Evolutionary conservation across 1,140 invertebrate species (phyloP).

Genomic region (Scylla paramamosain): DNA sequence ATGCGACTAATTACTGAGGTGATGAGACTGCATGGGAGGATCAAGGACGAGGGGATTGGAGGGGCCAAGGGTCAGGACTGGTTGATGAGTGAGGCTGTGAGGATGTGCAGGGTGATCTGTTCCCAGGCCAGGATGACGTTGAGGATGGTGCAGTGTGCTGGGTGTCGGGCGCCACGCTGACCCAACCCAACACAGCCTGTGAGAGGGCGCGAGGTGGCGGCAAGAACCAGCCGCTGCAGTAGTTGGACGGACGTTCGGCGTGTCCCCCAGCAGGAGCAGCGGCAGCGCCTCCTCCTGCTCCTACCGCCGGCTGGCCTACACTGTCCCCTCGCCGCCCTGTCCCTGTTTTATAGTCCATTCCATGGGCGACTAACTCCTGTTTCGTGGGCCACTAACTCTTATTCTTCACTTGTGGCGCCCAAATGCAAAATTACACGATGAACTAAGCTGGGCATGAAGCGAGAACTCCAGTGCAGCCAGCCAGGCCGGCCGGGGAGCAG

Average conservation of each 20-base stretch:
- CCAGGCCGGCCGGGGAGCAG: constrained; percentile 66
- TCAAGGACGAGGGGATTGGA: not conserved
- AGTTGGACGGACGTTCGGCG: not conserved
- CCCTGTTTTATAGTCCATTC: constrained; percentile 77
- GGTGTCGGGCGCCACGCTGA: not conserved
- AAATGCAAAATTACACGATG: constrained; percentile 79
- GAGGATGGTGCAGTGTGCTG: not conserved
- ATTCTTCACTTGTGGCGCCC: constrained; percentile 78
- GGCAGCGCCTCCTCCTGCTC: constrained; percentile 57
- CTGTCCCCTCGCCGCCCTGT: constrained; percentile 70
- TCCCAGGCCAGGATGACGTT: not conserved
- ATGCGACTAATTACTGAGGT: not conserved
- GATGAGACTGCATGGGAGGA: not conserved
- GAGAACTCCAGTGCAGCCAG: constrained; percentile 74
- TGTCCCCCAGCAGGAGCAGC: constrained; percentile 32
- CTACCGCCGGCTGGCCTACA: constrained; percentile 62
- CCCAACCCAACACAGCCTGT: not conserved
- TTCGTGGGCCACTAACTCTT: constrained; percentile 77
- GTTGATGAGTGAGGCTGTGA: not conserved
- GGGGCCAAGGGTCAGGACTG: not conserved
- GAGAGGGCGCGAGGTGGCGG: not conserved
- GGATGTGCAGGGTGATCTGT: not conserved
- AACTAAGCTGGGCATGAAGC: constrained; percentile 79
- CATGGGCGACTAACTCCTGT: constrained; percentile 77
- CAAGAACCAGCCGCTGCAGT: not conserved